These are phyloP conservation scores for Eustalomyia histrio DNA, from an alignment of 2,888 invertebrate species.

Conservation along the genomic window DNA sequence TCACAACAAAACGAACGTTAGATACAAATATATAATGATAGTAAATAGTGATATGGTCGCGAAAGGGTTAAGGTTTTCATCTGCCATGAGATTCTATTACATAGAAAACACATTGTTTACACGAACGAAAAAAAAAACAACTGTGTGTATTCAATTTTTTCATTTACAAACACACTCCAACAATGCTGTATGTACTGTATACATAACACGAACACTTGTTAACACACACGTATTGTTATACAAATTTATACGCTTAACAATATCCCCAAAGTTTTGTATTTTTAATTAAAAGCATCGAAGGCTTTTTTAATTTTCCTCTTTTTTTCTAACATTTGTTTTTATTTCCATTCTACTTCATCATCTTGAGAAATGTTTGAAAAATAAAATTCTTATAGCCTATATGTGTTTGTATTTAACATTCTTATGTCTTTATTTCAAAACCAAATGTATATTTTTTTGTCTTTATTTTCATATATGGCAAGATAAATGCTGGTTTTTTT, in stretches of 20 bases:
- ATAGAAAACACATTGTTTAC: conserved; percentile 49
- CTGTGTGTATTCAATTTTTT: conserved; percentile 23
- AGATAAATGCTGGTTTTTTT: conserved; percentile 28
- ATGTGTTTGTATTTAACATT: conserved; percentile 1
- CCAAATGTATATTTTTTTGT: conserved; percentile 19
- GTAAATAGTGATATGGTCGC: no score
- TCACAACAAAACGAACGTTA: no score
- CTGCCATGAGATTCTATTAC: conserved; percentile 53
- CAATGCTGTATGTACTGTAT: conserved; percentile 36
- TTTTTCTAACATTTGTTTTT: conserved; percentile 10
- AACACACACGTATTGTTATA: conserved; percentile 59
- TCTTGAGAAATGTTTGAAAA: conserved; percentile 34
- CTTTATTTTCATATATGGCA: conserved; percentile 29
- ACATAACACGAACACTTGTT: conserved; percentile 60
- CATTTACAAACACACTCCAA: neutral
- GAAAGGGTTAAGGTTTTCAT: conserved; percentile 57
- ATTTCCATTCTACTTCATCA: conserved; percentile 38
- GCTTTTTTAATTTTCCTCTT: conserved; percentile 20
- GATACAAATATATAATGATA: no score
- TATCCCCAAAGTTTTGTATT: conserved; percentile 60
- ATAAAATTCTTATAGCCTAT: conserved; percentile 28
- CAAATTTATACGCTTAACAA: conserved; percentile 61
- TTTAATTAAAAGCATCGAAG: conserved; percentile 63
- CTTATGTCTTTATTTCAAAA: conserved; percentile 6
- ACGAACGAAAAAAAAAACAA: conserved; percentile 10